Evolutionary conservation across 1,140 invertebrate species (phyloP).

Genomic region (Orussus abietinus): DNA sequence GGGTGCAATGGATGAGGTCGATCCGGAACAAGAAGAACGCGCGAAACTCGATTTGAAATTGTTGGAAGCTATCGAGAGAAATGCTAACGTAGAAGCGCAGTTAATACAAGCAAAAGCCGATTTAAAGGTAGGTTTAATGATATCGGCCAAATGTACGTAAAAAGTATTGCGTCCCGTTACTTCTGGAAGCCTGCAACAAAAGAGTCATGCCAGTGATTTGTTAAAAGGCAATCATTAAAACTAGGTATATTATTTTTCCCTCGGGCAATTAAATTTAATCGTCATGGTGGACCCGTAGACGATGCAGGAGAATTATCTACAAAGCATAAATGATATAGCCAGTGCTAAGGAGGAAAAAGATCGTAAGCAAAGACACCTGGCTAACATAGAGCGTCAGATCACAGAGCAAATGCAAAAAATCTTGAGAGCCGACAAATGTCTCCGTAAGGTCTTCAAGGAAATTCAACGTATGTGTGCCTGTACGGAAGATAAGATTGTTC

Average conservation of each 20-base stretch:
- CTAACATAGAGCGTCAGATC: slow-evolving; percentile 36
- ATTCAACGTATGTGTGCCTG: slow-evolving; percentile 35
- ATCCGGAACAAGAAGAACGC: slow-evolving; percentile 51
- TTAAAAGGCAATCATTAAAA: too few relatives aligned
- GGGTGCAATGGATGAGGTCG: slow-evolving; percentile 50
- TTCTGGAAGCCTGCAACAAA: too few relatives aligned
- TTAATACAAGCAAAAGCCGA: slow-evolving; percentile 16
- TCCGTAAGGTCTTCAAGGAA: slow-evolving; percentile 35
- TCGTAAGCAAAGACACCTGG: slow-evolving; percentile 27
- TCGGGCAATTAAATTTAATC: too few relatives aligned
- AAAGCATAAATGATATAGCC: slow-evolving; percentile 28
- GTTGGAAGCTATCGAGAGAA: slow-evolving; percentile 29
- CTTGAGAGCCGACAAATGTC: slow-evolving; percentile 35
- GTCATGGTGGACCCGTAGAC: too few relatives aligned
- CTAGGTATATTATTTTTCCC: too few relatives aligned
- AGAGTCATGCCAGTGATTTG: too few relatives aligned
- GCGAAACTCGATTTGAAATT: slow-evolving; percentile 55
- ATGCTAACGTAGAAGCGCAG: slow-evolving; percentile 22
- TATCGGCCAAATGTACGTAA: too few relatives aligned
- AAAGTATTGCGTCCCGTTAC: too few relatives aligned
- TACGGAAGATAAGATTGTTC: slow-evolving; percentile 26
- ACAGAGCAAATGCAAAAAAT: slow-evolving; percentile 40
- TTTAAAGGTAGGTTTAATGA: not conserved
- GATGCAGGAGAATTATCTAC: slow-evolving; percentile 27
- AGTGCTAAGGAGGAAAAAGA: slow-evolving; percentile 34